A percentile compares a stretch with the other conserved stretches of the same genome.
Evolutionary conservation across 2,797 vertebrate species (phyloP).

Genomic region (Sus cebifrons): DNA sequence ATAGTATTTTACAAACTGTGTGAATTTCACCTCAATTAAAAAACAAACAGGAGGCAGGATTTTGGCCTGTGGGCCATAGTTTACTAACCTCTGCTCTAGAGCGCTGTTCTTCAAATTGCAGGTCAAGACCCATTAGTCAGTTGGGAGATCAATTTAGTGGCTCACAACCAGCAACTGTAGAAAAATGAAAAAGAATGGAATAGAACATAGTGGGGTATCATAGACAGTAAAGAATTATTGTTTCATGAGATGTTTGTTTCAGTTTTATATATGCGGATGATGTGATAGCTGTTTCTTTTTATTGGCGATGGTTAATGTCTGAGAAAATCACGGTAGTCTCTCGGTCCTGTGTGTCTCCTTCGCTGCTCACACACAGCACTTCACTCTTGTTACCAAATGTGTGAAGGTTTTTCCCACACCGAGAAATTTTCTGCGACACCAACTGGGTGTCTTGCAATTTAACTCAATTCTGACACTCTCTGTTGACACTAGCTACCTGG

Average conservation of each 20-base stretch:
- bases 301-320: neutral
- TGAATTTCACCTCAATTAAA: neutral
- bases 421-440: neutral
- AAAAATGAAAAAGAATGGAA: neutral
- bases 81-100: neutral
- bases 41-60: neutral
- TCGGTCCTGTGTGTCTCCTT: neutral
- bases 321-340: neutral
- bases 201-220: neutral
- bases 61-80: constrained; percentile 2
- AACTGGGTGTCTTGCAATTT: neutral
- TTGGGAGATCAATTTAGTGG: neutral
- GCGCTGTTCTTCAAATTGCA: neutral
- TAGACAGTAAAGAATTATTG: neutral
- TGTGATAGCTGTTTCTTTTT: neutral
- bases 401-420: neutral
- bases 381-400: neutral
- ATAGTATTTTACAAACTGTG: neutral
- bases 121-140: neutral
- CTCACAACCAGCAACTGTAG: constrained; percentile 53
- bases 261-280: neutral
- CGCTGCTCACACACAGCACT: neutral
- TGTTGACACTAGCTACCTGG: neutral
- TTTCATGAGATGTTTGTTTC: neutral
- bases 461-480: neutral